phyloP scores from a whole-genome alignment of 2,797 vertebrate genomes.

The Peromyscus aztecus region DNA sequence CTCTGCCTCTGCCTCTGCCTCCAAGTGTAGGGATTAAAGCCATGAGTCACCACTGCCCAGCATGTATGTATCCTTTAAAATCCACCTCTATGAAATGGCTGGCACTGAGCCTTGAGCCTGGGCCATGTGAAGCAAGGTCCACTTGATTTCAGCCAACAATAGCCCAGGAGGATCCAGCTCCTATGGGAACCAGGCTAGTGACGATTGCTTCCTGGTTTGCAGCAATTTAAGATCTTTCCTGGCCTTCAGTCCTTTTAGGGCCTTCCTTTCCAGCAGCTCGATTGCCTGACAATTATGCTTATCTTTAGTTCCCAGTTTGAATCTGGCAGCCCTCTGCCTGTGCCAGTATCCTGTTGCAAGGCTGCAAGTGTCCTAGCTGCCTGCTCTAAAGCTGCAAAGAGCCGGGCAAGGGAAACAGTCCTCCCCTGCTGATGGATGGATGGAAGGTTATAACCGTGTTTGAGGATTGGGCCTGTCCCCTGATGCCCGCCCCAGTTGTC shows the following conservation, averaged over 20 bases:
- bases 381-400: not conserved
- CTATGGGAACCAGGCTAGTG: not conserved
- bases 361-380: not conserved
- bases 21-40: not conserved
- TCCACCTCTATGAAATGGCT: not conserved
- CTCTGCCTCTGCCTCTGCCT: not conserved
- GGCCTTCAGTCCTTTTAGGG: not conserved
- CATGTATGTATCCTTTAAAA: not conserved
- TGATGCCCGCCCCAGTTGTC: not conserved
- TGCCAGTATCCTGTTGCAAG: not conserved
- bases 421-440: not conserved
- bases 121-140: not conserved
- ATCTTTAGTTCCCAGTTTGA: not conserved
- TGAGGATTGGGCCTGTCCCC: not conserved
- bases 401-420: not conserved
- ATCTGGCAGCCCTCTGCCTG: not conserved
- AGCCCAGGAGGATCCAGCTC: not conserved
- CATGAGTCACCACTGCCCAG: not conserved
- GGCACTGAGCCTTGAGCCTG: not conserved
- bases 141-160: not conserved
- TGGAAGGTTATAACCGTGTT: not conserved
- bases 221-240: constrained; percentile 22
- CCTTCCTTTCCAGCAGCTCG: not conserved
- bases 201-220: not conserved
- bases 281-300: not conserved